These are phyloP conservation scores for Galago senegalensis DNA, from an alignment of 2,797 vertebrate genomes.

Conservation along the genomic window DNA sequence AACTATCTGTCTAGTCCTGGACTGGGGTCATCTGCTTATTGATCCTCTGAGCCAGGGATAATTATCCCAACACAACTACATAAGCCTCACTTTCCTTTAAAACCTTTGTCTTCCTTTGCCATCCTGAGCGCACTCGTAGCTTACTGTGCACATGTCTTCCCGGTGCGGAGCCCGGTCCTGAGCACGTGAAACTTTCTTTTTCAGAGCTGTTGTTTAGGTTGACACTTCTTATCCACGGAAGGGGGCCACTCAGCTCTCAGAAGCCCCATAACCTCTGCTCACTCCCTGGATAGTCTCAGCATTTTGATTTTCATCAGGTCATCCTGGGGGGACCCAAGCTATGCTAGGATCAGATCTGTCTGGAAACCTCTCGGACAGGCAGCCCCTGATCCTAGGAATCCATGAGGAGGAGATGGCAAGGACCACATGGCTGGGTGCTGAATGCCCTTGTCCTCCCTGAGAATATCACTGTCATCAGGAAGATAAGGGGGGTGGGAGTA, in stretches of 20 bases:
- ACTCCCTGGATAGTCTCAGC: too few relatives aligned
- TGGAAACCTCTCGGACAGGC: not conserved
- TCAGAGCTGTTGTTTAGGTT: not conserved
- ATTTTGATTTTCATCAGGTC: not conserved
- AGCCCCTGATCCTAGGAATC: not conserved
- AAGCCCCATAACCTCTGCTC: too few relatives aligned
- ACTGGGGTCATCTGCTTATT: too few relatives aligned
- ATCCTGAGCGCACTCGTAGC: rapidly evolving
- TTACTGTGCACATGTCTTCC: not conserved
- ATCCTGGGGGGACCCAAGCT: not conserved
- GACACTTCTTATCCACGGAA: not conserved
- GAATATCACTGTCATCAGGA: not conserved
- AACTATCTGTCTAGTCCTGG: not conserved
- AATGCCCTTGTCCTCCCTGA: not conserved
- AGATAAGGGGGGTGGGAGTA: not conserved
- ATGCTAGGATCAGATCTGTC: not conserved
- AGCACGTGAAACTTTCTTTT: not conserved
- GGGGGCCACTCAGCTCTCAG: not conserved
- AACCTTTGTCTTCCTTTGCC: not conserved
- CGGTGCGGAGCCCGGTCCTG: not conserved
- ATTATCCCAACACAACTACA: not conserved
- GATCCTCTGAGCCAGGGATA: not conserved
- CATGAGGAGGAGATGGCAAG: not conserved
- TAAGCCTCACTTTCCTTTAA: not conserved
- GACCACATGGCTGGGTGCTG: not conserved